Conservation (phyloP, 2,888 invertebrate species). For the Amiota mariae region DNA sequence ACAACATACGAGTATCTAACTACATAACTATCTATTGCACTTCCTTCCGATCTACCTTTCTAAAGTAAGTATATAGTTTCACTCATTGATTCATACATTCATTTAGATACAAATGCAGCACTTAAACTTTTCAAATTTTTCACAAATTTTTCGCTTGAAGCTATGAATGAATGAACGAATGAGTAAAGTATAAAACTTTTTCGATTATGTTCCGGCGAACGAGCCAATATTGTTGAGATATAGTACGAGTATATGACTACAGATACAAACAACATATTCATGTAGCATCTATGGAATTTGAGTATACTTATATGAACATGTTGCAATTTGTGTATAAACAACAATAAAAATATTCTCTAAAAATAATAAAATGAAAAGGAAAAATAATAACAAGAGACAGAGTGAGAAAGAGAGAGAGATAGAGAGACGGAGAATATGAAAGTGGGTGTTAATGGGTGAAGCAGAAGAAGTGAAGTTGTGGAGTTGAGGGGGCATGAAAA, state of each 20-base stretch:
- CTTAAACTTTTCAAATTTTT: constrained; percentile 36
- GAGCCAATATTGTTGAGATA: constrained; percentile 14
- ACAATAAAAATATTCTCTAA: no score
- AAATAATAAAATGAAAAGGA: no score
- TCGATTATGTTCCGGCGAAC: constrained; percentile 54
- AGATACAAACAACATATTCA: constrained; percentile 9
- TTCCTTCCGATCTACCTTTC: no score
- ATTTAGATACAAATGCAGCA: constrained; percentile 5
- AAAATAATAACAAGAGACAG: no score
- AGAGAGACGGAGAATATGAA: no score
- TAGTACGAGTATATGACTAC: no score
- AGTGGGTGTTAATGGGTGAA: not conserved
- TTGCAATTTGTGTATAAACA: constrained; percentile 9
- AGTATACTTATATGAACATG: not conserved
- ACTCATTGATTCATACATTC: not conserved
- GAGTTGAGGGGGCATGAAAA: no score
- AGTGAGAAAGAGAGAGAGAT: not conserved
- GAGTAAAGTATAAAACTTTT: constrained; percentile 54
- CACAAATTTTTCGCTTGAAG: constrained; percentile 16
- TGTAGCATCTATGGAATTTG: constrained; percentile 2
- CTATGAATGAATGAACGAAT: not conserved
- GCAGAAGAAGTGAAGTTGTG: no score
- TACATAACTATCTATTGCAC: no score
- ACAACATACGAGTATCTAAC: no score
- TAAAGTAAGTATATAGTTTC: no score